phyloP scores from a whole-genome alignment of 2,113 vertebrate species.

The Lagenorhynchus albirostris region DNA sequence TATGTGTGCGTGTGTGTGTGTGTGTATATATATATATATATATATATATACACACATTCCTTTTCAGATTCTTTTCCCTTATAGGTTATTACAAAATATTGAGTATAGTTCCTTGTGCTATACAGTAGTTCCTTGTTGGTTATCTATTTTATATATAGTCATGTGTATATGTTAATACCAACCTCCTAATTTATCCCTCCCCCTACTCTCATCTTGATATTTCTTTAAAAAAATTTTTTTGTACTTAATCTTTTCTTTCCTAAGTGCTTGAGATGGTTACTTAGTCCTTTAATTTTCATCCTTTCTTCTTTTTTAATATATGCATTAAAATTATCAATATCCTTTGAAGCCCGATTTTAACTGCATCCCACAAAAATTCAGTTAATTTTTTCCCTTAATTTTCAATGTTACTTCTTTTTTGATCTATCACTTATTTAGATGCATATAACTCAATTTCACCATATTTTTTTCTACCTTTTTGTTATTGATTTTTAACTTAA shows the following conservation, averaged over 20 bases:
- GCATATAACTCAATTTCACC: not conserved
- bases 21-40: no score
- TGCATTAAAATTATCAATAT: not conserved
- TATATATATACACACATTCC: no score
- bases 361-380: not conserved
- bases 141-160: no score
- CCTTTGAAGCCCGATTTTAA: not conserved
- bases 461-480: not conserved
- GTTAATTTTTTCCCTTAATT: not conserved
- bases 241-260: not conserved
- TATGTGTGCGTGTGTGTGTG: no score
- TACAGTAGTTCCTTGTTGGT: no score
- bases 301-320: not conserved
- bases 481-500: not conserved
- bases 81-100: no score
- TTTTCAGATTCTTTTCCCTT: no score
- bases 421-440: not conserved
- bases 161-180: no score
- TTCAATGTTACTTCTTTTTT: not conserved
- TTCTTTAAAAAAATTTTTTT: not conserved
- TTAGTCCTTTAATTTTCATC: not conserved
- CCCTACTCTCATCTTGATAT: not conserved
- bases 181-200: no score
- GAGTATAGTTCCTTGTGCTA: no score
- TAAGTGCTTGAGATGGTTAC: not conserved